Evolutionary conservation across 2,797 vertebrate genomes (phyloP), one percentile per base, ranked within the genome.

Genomic region (Spinibarbus caldwelli): DNA sequence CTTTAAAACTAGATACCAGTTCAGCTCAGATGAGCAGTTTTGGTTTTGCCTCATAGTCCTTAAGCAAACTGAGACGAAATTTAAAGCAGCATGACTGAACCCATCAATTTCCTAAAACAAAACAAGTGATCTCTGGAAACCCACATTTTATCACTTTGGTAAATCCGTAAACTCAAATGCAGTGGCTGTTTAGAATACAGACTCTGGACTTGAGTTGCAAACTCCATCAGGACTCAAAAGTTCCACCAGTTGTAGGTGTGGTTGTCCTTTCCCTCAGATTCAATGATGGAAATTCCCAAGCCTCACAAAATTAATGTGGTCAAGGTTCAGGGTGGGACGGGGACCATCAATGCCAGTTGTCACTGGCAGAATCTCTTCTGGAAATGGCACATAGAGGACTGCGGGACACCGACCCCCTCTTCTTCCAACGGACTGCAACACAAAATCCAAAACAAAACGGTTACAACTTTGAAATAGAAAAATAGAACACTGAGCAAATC

Each of bases 371-470:
- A 4, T 94, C 94, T 87, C 92, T 89, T 34, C 95, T 93, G 82
- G 91, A 92, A 89, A 95, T 94, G 87, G 89, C 86, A 85, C 92
- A 92, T 41, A 95, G 84, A 77, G 95, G 95, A 89, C 94, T 95
- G 80, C 90, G 94, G 2, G 96, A 95, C 67, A 94, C 83, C 0
- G 94, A 95, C 84, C 91, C 92, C 80, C 94, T 93, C 90, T 94
- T 95, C 91, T 92, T 95, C 96, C 96, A 96, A 78, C 90, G 95
- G 29, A 93, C 96, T 96, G 91, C 17, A 71, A 86, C 79, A 26
- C 57, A 70, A 15, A 26, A 85, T 9, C 49, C 26, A 77, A 49
- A 29, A 29, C 21, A 76, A 15, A 84, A 80, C 11, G 54, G 34
- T 75, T 21, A 80, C 68, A 76, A 54, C 57, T 72, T 9, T 84